Percentiles rank a stretch among this genome's conserved stretches.
Conservation (phyloP, 2,797 vertebrate genomes). For the Bradypodion ventrale region DNA sequence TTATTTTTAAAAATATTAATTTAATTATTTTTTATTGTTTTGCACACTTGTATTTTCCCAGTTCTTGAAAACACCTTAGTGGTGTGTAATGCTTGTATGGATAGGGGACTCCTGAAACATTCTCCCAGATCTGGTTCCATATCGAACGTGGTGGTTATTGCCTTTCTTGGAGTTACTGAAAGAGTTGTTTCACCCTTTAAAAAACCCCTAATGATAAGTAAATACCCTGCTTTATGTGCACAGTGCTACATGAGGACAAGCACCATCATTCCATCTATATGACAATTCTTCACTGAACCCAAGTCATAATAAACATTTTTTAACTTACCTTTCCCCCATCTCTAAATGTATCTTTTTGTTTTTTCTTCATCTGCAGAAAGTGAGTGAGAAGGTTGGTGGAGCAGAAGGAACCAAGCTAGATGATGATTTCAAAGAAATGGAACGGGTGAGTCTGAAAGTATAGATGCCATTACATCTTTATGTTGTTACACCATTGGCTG, state of each 20-base stretch:
- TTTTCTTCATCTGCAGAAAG: slow-evolving; percentile 83
- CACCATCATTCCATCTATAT: too few species aligned
- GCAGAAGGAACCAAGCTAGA: slow-evolving; percentile 95
- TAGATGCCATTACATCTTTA: not conserved
- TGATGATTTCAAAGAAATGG: slow-evolving; percentile 93
- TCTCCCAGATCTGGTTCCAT: not conserved
- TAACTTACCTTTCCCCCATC: slow-evolving; percentile 21
- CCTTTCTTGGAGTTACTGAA: not conserved
- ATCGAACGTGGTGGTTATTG: not conserved
- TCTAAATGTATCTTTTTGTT: slow-evolving; percentile 39
- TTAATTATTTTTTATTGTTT: not conserved
- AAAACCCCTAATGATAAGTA: too few species aligned
- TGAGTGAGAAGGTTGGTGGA: slow-evolving; percentile 95
- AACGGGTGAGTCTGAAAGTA: slow-evolving; percentile 83
- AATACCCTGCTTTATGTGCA: too few species aligned
- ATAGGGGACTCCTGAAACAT: not conserved
- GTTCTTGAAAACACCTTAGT: not conserved
- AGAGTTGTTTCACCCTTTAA: too few species aligned
- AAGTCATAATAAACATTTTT: fast-evolving
- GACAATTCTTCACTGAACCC: too few species aligned
- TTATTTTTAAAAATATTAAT: too few species aligned
- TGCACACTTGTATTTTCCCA: not conserved
- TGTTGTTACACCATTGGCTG: not conserved
- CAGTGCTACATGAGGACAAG: too few species aligned
- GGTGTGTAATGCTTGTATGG: not conserved